Evolutionary conservation across 2,113 vertebrate species (phyloP).

Genomic region (Tor tambroides): DNA sequence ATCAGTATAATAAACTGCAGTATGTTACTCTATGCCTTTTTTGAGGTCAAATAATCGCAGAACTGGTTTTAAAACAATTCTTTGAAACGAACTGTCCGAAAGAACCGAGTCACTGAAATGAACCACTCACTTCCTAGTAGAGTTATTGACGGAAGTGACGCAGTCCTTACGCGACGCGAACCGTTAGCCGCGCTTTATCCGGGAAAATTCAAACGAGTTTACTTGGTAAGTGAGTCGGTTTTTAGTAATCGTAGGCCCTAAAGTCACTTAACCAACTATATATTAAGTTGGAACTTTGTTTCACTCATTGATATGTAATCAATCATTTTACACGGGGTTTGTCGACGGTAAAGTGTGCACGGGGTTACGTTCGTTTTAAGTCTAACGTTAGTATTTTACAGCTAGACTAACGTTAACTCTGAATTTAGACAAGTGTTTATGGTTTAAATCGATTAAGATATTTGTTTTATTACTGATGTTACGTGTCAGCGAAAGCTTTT

Average conservation of each 20-base stretch:
- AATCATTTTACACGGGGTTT: background rate
- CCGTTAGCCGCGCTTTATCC: constrained; percentile 15
- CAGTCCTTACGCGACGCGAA: background rate
- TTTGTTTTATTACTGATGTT: constrained; percentile 1
- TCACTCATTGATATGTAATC: background rate
- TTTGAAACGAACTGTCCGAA: background rate
- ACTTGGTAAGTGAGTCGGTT: background rate
- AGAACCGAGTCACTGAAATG: background rate
- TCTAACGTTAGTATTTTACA: background rate
- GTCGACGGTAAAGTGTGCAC: background rate
- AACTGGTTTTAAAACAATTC: background rate
- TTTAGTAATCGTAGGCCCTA: background rate
- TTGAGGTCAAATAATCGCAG: background rate
- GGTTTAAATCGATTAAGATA: background rate
- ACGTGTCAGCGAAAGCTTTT: background rate
- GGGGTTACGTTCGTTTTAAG: background rate
- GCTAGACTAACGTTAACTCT: background rate
- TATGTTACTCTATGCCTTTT: background rate
- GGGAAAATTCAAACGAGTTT: constrained; percentile 43
- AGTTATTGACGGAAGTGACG: constrained; percentile 27
- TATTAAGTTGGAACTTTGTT: background rate
- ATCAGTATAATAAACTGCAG: background rate
- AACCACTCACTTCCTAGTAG: background rate
- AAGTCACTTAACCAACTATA: background rate
- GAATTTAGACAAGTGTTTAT: background rate